Conservation (phyloP, 2,113 vertebrate genomes). For the Malurus elegans region DNA sequence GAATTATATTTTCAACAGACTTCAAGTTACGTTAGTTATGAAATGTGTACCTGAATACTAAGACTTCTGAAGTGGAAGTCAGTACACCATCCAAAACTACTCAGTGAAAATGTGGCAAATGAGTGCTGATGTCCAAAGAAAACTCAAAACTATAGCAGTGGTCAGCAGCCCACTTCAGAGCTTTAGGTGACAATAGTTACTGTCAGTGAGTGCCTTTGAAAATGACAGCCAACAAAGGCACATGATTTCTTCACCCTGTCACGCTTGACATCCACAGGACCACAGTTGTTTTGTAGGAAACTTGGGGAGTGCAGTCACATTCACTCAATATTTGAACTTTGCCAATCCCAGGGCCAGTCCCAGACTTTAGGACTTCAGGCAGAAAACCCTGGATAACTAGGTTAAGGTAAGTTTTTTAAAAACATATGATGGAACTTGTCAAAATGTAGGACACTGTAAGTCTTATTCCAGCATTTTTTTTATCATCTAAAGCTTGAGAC, state of each 20-base stretch:
- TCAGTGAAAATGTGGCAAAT: neutral
- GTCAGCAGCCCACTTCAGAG: neutral
- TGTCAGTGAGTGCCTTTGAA: neutral
- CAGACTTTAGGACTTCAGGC: neutral
- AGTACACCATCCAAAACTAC: neutral
- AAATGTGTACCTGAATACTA: neutral
- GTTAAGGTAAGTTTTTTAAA: neutral
- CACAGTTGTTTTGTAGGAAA: neutral
- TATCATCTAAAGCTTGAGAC: neutral
- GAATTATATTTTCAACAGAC: conserved; percentile 31
- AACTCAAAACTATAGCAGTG: neutral
- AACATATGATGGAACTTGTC: neutral
- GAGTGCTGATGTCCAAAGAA: neutral
- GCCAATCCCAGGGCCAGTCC: neutral
- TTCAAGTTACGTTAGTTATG: neutral
- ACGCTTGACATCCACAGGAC: neutral
- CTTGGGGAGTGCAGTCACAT: neutral
- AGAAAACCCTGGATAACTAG: neutral
- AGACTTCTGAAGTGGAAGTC: conserved; percentile 27
- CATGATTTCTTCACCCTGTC: neutral
- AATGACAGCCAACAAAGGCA: neutral
- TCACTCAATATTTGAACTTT: neutral
- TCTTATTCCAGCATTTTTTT: neutral
- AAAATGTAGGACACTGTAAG: neutral
- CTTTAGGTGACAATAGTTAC: neutral